phyloP scores from a whole-genome alignment of 2,113 vertebrate genomes.

The mouse (Mus musculus) region DNA sequence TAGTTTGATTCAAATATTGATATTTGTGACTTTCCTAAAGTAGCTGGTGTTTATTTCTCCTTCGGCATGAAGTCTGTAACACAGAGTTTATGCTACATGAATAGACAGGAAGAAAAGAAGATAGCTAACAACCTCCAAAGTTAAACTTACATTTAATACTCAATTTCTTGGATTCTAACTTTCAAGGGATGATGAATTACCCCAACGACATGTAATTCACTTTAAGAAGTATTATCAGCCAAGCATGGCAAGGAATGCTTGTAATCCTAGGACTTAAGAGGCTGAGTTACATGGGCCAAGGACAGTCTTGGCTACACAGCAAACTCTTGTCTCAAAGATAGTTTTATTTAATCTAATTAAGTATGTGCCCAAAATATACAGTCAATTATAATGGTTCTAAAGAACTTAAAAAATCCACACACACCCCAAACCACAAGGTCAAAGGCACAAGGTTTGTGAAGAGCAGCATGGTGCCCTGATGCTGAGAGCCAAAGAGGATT shows the following conservation, averaged over 20 bases:
- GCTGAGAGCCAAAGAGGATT: neutral
- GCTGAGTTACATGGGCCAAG: neutral
- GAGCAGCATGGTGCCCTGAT: neutral
- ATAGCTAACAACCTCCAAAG: neutral
- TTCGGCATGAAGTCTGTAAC: constrained; percentile 14
- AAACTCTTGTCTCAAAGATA: neutral
- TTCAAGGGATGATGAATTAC: neutral
- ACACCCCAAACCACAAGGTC: neutral
- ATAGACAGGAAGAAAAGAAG: neutral
- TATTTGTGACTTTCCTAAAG: constrained; percentile 44
- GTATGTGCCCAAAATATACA: neutral
- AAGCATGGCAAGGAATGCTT: neutral
- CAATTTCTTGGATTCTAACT: neutral
- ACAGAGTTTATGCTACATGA: neutral
- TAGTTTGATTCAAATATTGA: constrained; percentile 45
- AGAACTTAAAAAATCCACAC: neutral
- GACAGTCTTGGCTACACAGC: neutral
- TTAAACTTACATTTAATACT: constrained; percentile 19
- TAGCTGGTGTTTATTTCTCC: neutral
- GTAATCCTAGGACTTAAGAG: neutral
- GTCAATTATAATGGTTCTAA: constrained; percentile 10
- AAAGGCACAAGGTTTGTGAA: neutral
- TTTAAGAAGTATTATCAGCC: neutral
- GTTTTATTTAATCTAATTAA: neutral
- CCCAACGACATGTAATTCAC: constrained; percentile 27